Evolutionary conservation across 2,888 invertebrate genomes (phyloP), one percentile per base, ranked within the genome.

Genomic region (Chydorus sphaericus): DNA sequence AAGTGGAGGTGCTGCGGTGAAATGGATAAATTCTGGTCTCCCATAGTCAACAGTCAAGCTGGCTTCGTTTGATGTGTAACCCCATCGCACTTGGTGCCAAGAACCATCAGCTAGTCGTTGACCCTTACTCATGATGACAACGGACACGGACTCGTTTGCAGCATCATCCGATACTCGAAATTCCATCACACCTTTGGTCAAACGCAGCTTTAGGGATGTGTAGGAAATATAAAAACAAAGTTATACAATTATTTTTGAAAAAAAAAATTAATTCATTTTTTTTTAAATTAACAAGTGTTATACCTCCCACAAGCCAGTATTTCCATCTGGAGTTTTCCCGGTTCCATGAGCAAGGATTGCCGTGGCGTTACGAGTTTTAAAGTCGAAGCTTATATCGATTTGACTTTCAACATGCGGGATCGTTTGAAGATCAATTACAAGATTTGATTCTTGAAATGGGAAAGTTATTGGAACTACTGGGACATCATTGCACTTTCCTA

Each of bases 401-500:
- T 54, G 28, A 14, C 55, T 39, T n/a, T 54, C 30, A 2, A 23
- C 20, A 23, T 20, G 23, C 7, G 49, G 26, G 4, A 37, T 26
- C 28, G 26, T 56, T 68, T 82, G 81, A 62, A 91, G 73, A 69
- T 82, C 80, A 61, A 91, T 75, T 63, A 78, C 80, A 30, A 66
- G 62, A 71, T 89, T 87, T 60, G 89, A 87, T 53, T 87, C 85
- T 58, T 87, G 84, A 69, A 90, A 90, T 54, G 90, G 89, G 72
- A 88, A 89, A 36, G 91, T 91, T 64, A 91, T 84, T 36, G 91
- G 90, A 67, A 91, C 86, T 55, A 86, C 84, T 68, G 85, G 82
- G 23, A 89, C 86, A 29, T 57, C 54, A 69, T 87, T 84, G 54
- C 81, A 79, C 66, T 88, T 87, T 65, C 82, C 80, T 65, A 86